Evolutionary conservation across 2,797 vertebrate genomes (phyloP), one percentile per base, ranked within the genome.

Genomic region (Sternarchorhynchus goeldii): DNA sequence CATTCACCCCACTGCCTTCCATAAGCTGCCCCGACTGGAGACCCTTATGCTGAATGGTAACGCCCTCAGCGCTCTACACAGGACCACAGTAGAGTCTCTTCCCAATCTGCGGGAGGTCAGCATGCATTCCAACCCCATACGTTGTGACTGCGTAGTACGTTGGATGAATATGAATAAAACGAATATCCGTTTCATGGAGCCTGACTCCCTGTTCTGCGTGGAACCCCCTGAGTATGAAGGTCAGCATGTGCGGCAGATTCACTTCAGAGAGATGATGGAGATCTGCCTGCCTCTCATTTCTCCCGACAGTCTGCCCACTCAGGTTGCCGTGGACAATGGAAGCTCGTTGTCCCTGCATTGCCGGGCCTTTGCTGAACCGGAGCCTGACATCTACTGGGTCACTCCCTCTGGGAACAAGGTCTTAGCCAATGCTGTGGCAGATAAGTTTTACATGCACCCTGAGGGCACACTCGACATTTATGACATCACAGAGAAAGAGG

Each of bases 101-200:
- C 98, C 98, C 6, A 98, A 96, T 87, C 95, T 99, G 77, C 94
- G 95, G 81, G 98, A 99, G 87, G 94, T 99, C 60, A 98, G 97
- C 70, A 96, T 99, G 87, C 97, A 99, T 86, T 98, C 97, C 89
- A 99, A 99, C 79, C 98, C 98, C 64, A 98, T 99, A 58, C 91
- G 96, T 78, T 99, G 98, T 18, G 97, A 99, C 17, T 99, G 98
- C 0, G 97, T 99, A 45, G 94, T 98, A 59, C 97, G 97, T 78
- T 99, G 98, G 98, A 99, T 99, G 91, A 99, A 97, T 86, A 97
- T 97, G 96, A 99, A 99, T 85, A 96, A 96, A 92, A 99, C 97
- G 64, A 95, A 92, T 81, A 93, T 99, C 65, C 95, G 98, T 25
- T 97, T 99, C 89, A 99, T 99, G 97, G 97, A 99, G 88, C 96